Evolutionary conservation across 1,140 invertebrate genomes (phyloP).

Genomic region (Plectrocnemia conspersa): DNA sequence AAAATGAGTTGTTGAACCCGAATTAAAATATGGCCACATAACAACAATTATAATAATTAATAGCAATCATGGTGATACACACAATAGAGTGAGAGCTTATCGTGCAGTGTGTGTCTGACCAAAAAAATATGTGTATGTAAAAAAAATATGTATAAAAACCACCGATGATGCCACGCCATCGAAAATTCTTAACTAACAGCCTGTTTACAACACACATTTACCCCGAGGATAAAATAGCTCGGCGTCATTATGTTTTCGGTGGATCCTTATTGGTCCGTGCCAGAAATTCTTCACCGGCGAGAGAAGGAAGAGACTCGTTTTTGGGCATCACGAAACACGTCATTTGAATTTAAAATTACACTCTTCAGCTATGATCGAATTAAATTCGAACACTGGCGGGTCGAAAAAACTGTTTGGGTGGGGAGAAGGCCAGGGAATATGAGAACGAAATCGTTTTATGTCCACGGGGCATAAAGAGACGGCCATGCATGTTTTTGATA

Average conservation of each 20-base stretch:
- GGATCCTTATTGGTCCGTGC: constrained; percentile 34
- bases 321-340: constrained; percentile 33
- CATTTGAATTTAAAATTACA: constrained; percentile 37
- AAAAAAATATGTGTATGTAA: no score
- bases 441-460: constrained; percentile 31
- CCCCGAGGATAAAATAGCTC: constrained; percentile 31
- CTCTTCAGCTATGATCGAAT: constrained; percentile 36
- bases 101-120: neutral
- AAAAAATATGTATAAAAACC: no score
- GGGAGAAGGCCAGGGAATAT: constrained; percentile 24
- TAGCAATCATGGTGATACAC: no score
- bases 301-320: constrained; percentile 25
- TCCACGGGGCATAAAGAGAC: constrained; percentile 27
- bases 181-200: constrained; percentile 26
- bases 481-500: constrained; percentile 21
- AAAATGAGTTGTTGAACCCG: no score
- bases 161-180: constrained; percentile 7
- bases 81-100: no score
- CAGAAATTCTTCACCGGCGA: constrained; percentile 21
- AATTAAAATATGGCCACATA: no score
- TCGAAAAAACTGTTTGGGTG: constrained; percentile 11
- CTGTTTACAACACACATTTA: constrained; percentile 27
- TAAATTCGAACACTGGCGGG: constrained; percentile 19
- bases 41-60: no score
- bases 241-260: constrained; percentile 24